Evolutionary conservation across 2,113 vertebrate genomes (phyloP), one percentile per base, ranked within the genome.

Genomic region (Pseudopodoces humilis): DNA sequence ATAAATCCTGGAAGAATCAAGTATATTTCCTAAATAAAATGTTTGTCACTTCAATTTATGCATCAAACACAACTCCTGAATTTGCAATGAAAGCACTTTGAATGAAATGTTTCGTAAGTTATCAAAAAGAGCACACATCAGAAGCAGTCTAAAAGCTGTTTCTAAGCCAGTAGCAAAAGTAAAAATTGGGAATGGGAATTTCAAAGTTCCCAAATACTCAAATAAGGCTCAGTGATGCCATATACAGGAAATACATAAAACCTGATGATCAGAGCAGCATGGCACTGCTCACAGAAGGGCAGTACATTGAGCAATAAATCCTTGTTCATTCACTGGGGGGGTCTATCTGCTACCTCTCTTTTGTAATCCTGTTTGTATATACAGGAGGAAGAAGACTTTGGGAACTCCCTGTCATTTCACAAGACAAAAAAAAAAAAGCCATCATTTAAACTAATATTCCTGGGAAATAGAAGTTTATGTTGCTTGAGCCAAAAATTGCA

Each of bases 401-500:
- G 35, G n/a, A 69, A 72, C 21, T 77, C 16, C 65, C 67, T 4
- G 1, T 35, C 33, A 33, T 67, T 92, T 92, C 76, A 78, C 8
- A 58, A 86, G 80, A 39, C 39, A 39, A 39, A 39, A 64, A 41
- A 41, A 8, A 58, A 28, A 2, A 33, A n/a, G 25, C 56, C 9
- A 49, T 21, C 1, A 7, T 30, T 67, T 71, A 46, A 82, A 64
- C 4, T n/a, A 13, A 28, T 60, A 60, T 95, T 97, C 95, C 79
- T 6, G 3, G 41, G 90, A 97, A 96, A 78, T 0, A 37, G 23
- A 21, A 30, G 88, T 90, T 94, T 84, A 78, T 5, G 6, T 35
- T 84, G 30, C 27, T 52, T 12, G 31, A 90, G 94, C 90, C 94
- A 96, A 93, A 91, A 95, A 71, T 39, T 35, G 86, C 31, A 47